These are phyloP conservation scores for Drosophila kikkawai DNA, from an alignment of 1,140 invertebrate genomes.

Conservation along the genomic window DNA sequence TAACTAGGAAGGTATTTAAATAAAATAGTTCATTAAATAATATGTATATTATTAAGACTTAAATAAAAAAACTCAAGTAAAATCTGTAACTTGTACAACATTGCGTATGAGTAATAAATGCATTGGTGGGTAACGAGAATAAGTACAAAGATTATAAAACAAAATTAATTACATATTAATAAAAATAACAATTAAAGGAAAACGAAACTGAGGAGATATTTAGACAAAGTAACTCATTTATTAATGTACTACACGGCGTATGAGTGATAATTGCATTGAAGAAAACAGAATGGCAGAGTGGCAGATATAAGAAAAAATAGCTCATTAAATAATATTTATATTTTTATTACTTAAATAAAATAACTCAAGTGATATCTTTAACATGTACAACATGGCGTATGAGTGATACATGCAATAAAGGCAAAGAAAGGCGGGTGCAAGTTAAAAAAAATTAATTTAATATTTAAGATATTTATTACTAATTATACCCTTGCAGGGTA, in stretches of 20 bases:
- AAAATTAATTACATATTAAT: background rate
- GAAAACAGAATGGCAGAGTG: background rate
- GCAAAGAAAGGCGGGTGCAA: background rate
- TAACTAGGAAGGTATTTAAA: too few species aligned
- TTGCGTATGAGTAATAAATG: constrained; percentile 59
- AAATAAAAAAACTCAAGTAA: too few species aligned
- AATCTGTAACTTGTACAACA: constrained; percentile 26
- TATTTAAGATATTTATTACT: too few species aligned
- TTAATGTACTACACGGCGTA: constrained; percentile 41
- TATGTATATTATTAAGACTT: too few species aligned
- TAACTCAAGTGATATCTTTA: background rate
- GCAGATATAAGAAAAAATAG: too few species aligned
- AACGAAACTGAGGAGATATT: background rate
- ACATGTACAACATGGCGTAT: constrained; percentile 50
- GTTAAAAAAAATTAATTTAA: background rate
- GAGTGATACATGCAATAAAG: constrained; percentile 28
- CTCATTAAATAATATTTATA: background rate
- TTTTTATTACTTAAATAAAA: background rate
- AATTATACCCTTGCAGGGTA: too few species aligned
- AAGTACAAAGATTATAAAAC: too few species aligned
- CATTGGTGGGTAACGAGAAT: background rate
- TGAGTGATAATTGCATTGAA: constrained; percentile 40
- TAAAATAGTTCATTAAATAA: too few species aligned
- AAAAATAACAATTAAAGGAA: background rate
- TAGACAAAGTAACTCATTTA: background rate